Conservation (phyloP, 2,113 vertebrate genomes). For the Daphoenositta chrysoptera region DNA sequence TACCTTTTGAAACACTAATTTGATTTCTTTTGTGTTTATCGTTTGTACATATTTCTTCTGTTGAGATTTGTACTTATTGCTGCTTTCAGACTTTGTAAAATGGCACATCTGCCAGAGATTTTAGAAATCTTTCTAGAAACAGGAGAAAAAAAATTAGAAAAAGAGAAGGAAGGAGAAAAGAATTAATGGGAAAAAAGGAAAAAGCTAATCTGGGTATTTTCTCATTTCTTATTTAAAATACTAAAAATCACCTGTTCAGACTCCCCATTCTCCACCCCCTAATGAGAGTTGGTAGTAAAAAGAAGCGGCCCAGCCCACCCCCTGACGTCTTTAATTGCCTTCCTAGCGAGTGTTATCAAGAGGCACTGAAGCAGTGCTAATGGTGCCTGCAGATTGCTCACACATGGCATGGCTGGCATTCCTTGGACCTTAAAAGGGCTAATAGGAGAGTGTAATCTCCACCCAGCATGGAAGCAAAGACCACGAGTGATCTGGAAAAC, state of each 20-base stretch:
- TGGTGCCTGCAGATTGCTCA: slow-evolving; percentile 68
- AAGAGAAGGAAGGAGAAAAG: neutral
- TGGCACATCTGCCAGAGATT: neutral
- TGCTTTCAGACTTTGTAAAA: neutral
- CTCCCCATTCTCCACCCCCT: slow-evolving; percentile 5
- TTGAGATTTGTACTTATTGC: neutral
- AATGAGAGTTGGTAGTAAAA: slow-evolving; percentile 56
- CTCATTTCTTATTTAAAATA: neutral
- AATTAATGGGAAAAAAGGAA: neutral
- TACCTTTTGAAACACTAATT: neutral
- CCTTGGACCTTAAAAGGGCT: slow-evolving; percentile 62
- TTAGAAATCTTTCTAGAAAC: neutral
- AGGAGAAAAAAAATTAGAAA: neutral
- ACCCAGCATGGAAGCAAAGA: slow-evolving; percentile 24
- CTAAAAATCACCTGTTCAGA: slow-evolving; percentile 50
- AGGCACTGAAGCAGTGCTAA: slow-evolving; percentile 73
- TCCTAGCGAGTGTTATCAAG: slow-evolving; percentile 68
- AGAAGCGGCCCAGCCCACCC: slow-evolving; percentile 55
- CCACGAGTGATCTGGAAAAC: slow-evolving; percentile 43
- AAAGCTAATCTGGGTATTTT: neutral
- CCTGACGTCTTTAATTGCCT: slow-evolving; percentile 75
- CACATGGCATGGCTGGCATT: slow-evolving; percentile 68
- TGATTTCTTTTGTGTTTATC: neutral
- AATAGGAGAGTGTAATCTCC: slow-evolving; percentile 48
- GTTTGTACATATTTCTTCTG: neutral